Evolutionary conservation across 2,797 vertebrate species (phyloP), one percentile per base, ranked within the genome.

Genomic region (Poeciliopsis infans): DNA sequence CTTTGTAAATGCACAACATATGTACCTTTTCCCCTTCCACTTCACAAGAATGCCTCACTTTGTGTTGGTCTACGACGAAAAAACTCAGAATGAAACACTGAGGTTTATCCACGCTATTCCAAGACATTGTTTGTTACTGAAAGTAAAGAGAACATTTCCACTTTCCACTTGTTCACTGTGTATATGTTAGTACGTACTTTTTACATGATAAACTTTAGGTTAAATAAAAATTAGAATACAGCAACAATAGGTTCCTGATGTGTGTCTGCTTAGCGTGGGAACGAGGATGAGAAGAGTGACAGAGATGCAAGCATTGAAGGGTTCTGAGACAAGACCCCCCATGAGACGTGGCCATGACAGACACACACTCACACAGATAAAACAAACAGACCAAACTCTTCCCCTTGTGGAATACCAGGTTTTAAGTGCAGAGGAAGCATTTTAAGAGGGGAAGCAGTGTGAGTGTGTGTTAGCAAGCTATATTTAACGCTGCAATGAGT

Each of bases 351-450:
- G 31, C 69, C 43, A 77, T 36, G 72, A 46, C 78, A 28, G 25
- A 7, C 16, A 31, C 23, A 64, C 46, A 81, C 57, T 59, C 36
- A 33, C 64, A 82, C 41, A 88, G 81, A 91, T 79, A 90, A 88
- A 71, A 78, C 73, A 82, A 36, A 76, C 71, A 79, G 64, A 80
- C 78, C 59, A 75, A 81, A 88, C 64, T 57, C 0, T 74, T 71
- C 72, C 85, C 89, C 81, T 80, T 7, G 11, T 81, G 84, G 88
- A 88, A 82, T 46, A 71, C 75, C 28, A 72, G 28, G 83, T 90
- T 90, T 91, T 89, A 91, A 92, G 87, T 87, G 86, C 75, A 86
- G 79, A 90, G 89, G 90, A 93, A 91, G 88, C 83, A 85, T 87
- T 80, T 91, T 90, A 88, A 88, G 86, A 87, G 80, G 78, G 72